A percentile compares a stretch with the other conserved stretches of the same genome.
These are phyloP conservation scores for Eurois occulta DNA, from an alignment of 2,888 invertebrate species.

Conservation along the genomic window DNA sequence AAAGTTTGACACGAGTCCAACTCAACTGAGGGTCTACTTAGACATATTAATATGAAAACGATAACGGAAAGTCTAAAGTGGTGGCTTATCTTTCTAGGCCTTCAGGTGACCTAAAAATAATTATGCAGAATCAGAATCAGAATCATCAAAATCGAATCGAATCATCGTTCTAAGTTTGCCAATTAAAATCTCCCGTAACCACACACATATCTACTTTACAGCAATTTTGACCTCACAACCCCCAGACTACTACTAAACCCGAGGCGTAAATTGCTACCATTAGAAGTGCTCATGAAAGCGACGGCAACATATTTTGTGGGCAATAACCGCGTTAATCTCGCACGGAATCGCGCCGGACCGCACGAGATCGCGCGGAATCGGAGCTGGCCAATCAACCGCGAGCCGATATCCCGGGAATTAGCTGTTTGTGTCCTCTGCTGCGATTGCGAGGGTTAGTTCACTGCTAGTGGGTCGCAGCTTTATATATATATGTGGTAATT, in stretches of 20 bases:
- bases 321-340: constrained; percentile 57
- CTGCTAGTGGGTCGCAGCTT: background rate
- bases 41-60: background rate
- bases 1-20: background rate
- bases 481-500: background rate
- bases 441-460: background rate
- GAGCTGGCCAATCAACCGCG: constrained; percentile 45
- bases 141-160: too few relatives aligned
- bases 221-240: background rate
- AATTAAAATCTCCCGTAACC: background rate
- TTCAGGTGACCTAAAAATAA: background rate
- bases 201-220: background rate
- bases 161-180: too few relatives aligned
- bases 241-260: constrained; percentile 4
- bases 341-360: constrained; percentile 18
- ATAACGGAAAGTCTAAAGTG: background rate
- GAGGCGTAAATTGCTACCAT: constrained; percentile 27
- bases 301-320: constrained; percentile 57
- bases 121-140: too few relatives aligned
- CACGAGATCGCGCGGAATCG: constrained; percentile 17
- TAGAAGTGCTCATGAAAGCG: constrained; percentile 38
- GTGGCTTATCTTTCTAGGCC: background rate
- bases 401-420: constrained; percentile 32
- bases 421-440: constrained; percentile 26
- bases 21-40: background rate